Percentiles rank a stretch among this genome's conserved stretches.
Evolutionary conservation across 2,113 vertebrate genomes (phyloP).

Genomic region (Laticauda laticaudata): DNA sequence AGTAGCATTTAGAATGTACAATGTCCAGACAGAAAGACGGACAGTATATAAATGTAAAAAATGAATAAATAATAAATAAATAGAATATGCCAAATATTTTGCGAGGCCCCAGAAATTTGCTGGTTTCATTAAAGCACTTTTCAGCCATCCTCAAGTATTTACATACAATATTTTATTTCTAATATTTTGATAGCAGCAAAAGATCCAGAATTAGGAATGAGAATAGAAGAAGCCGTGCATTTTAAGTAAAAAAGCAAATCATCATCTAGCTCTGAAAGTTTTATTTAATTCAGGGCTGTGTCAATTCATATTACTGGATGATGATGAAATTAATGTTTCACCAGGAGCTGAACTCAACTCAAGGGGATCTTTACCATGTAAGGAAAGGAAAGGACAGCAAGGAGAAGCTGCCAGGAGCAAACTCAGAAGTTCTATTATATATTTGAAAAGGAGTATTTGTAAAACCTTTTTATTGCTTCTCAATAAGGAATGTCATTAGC

Average conservation of each 20-base stretch:
- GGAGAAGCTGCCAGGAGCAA: conserved; percentile 3
- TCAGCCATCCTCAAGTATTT: neutral
- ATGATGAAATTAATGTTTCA: conserved; percentile 1
- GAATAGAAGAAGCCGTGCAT: neutral
- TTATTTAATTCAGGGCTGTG: neutral
- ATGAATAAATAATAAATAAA: neutral
- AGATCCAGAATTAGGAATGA: neutral
- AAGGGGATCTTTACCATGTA: neutral
- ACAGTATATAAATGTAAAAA: neutral
- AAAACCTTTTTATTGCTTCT: conserved; percentile 33
- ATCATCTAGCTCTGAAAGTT: neutral
- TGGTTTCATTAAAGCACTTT: neutral
- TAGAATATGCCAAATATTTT: neutral
- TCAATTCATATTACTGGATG: neutral
- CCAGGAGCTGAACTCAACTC: neutral
- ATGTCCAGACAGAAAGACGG: neutral
- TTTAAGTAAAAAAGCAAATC: conserved; percentile 6
- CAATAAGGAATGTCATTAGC: conserved; percentile 30
- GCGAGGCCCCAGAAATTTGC: neutral
- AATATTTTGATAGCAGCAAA: neutral
- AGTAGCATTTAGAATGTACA: neutral
- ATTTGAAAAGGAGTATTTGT: conserved; percentile 20
- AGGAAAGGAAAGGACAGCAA: conserved; percentile 10
- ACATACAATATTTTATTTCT: neutral
- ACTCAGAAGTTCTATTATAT: neutral